A percentile compares a stretch with the other conserved stretches of the same genome.
Evolutionary conservation across 2,888 invertebrate genomes (phyloP).

Genomic region (Leuctra nigra): DNA sequence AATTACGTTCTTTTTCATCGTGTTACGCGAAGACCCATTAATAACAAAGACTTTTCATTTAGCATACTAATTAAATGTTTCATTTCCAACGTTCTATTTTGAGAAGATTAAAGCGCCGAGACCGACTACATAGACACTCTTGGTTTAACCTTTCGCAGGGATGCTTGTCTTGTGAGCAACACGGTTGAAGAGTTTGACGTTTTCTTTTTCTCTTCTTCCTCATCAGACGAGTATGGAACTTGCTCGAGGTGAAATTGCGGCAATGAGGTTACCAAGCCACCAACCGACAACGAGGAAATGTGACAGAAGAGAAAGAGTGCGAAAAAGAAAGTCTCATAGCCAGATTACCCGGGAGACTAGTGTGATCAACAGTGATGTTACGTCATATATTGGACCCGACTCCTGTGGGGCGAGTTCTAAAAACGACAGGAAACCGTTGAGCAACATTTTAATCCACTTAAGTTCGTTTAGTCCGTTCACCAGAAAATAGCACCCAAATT

Average conservation of each 20-base stretch:
- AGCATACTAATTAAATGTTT: no score
- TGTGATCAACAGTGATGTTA: background rate
- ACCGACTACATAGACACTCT: no score
- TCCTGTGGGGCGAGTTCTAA: constrained; percentile 11
- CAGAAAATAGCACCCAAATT: no score
- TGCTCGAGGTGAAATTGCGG: constrained; percentile 1
- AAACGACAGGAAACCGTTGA: constrained; percentile 20
- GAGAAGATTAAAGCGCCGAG: background rate
- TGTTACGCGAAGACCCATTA: no score
- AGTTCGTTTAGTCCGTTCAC: constrained; percentile 2
- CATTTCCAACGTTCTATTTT: background rate
- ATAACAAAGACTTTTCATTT: no score
- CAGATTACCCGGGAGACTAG: constrained; percentile 9
- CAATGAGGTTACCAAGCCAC: background rate
- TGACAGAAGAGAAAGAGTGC: background rate
- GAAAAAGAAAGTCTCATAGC: background rate
- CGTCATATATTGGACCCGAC: constrained; percentile 17
- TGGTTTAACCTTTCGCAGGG: no score
- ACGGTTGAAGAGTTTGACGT: no score
- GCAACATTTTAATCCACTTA: constrained; percentile 25
- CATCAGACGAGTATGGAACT: no score
- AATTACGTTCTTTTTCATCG: no score
- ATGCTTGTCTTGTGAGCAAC: no score
- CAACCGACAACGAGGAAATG: background rate
- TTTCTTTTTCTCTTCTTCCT: no score